A percentile compares a stretch with the other conserved stretches of the same genome.
Conservation (phyloP, 2,113 vertebrate genomes). For the Crypturellus undulatus region DNA sequence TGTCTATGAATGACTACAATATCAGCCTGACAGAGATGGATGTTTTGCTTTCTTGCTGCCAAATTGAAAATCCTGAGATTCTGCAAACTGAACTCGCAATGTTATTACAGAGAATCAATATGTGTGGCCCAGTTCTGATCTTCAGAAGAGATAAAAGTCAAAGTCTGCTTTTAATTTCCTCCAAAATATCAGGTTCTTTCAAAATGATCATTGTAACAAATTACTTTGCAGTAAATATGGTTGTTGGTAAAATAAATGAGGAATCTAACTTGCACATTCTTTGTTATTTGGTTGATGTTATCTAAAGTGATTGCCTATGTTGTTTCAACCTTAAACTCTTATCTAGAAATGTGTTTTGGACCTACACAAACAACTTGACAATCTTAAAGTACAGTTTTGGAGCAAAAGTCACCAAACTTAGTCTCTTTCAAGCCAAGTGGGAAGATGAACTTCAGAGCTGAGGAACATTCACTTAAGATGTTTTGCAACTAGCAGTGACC, state of each 20-base stretch:
- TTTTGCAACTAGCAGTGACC: neutral
- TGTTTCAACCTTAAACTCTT: neutral
- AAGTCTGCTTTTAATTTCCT: slow-evolving; percentile 82
- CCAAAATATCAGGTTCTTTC: slow-evolving; percentile 77
- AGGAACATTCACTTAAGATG: neutral
- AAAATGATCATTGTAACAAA: slow-evolving; percentile 57
- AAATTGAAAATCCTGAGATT: slow-evolving; percentile 52
- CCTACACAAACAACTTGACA: neutral
- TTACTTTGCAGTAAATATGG: slow-evolving; percentile 69
- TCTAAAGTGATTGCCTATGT: neutral
- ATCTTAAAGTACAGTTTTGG: neutral
- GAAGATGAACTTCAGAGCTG: neutral
- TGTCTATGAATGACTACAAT: neutral
- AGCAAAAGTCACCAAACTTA: neutral
- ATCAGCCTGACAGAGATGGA: slow-evolving; percentile 62
- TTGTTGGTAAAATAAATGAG: slow-evolving; percentile 67
- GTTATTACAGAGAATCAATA: slow-evolving; percentile 76
- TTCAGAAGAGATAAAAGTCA: slow-evolving; percentile 71
- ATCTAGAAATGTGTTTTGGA: neutral
- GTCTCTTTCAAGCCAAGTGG: neutral
- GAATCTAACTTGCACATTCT: slow-evolving; percentile 31
- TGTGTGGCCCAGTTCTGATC: slow-evolving; percentile 67
- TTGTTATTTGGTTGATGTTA: slow-evolving; percentile 43
- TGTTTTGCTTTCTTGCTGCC: slow-evolving; percentile 53
- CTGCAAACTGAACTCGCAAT: slow-evolving; percentile 38